Evolutionary conservation across 1,140 invertebrate genomes (phyloP).

Genomic region (Maconellicoccus hirsutus): DNA sequence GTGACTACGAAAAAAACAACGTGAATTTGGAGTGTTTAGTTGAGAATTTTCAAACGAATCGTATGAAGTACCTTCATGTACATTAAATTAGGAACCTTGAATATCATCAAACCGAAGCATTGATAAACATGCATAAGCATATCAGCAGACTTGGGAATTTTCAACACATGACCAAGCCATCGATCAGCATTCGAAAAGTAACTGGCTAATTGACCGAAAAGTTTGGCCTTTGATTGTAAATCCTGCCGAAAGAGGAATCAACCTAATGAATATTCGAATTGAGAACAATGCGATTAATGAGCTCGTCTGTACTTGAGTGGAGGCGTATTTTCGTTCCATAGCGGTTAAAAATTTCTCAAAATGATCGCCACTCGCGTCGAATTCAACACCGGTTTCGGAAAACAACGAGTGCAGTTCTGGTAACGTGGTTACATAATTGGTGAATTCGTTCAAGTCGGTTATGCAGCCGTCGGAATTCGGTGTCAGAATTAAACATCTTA

Average conservation of each 20-base stretch:
- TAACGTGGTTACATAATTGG: constrained; percentile 3
- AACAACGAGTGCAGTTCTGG: background rate
- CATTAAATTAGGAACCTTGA: background rate
- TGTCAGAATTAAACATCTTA: background rate
- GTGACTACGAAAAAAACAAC: constrained; percentile 25
- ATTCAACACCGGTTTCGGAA: background rate
- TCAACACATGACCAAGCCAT: background rate
- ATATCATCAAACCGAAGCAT: background rate
- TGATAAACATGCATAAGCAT: background rate
- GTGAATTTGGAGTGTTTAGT: no score
- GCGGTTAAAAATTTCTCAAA: background rate
- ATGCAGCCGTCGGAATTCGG: background rate
- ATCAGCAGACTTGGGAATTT: background rate
- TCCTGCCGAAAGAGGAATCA: background rate
- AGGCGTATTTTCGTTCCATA: background rate
- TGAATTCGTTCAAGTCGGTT: background rate
- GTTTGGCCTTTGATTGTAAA: background rate
- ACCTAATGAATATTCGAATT: background rate
- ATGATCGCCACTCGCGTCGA: background rate
- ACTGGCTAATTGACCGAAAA: background rate
- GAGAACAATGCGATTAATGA: no score
- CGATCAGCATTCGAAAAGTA: constrained; percentile 6
- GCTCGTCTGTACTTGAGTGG: background rate
- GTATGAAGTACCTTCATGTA: background rate
- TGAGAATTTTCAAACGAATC: no score